Percentiles rank a stretch among this genome's conserved stretches.
These are phyloP conservation scores for Pandion haliaetus DNA, from an alignment of 2,113 vertebrate species.

Conservation along the genomic window DNA sequence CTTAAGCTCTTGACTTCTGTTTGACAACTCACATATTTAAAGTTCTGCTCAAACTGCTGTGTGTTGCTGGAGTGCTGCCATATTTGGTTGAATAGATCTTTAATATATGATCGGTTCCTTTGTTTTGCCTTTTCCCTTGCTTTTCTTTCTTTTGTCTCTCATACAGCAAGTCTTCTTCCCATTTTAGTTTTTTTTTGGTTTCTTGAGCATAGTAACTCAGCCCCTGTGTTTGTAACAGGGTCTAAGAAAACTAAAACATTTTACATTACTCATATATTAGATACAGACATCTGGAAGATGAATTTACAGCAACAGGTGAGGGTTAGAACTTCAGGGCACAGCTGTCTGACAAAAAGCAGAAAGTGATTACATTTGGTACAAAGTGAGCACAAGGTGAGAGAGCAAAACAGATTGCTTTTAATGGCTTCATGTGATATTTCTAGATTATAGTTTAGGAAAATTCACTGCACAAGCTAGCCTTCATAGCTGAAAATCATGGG, in stretches of 20 bases:
- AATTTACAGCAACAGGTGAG: neutral
- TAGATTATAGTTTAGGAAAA: neutral
- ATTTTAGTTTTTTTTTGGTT: neutral
- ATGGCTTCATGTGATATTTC: neutral
- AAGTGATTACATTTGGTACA: neutral
- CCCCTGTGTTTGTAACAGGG: neutral
- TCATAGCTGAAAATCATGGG: neutral
- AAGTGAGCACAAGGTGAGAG: neutral
- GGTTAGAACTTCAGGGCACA: neutral
- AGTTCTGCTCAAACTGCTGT: neutral
- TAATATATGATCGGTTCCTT: neutral
- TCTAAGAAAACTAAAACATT: neutral
- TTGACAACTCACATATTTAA: neutral
- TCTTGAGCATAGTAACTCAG: neutral
- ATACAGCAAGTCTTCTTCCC: neutral
- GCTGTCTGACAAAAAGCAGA: neutral
- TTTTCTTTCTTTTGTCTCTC: neutral
- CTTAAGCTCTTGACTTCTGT: neutral
- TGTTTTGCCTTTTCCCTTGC: neutral
- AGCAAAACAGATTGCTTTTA: neutral
- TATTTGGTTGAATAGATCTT: neutral
- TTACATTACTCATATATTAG: neutral
- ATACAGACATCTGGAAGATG: neutral
- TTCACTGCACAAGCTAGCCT: neutral
- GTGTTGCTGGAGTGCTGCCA: neutral